Percentiles rank a stretch among this genome's conserved stretches.
Evolutionary conservation across 2,113 vertebrate species (phyloP).

Genomic region (Spilogale gracilis): DNA sequence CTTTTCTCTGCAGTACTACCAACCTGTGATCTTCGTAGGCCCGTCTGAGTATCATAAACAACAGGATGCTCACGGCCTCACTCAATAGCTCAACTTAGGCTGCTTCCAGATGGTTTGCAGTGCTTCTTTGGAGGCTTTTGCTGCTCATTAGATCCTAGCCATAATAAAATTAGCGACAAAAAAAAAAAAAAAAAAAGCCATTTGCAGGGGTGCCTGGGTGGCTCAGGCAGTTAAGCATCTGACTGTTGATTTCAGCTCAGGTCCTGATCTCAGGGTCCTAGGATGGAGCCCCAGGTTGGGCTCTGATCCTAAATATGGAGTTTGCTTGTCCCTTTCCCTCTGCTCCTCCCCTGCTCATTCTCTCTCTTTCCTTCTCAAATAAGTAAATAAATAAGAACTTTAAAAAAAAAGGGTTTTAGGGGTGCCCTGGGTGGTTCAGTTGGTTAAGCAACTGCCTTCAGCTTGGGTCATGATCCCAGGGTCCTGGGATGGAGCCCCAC

Average conservation of each 20-base stretch:
- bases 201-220: background rate
- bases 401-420: too few species aligned
- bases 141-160: background rate
- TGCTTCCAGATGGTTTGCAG: background rate
- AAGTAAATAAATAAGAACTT: background rate
- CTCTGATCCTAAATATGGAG: background rate
- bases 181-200: too few species aligned
- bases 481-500: too few species aligned
- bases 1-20: background rate
- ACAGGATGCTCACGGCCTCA: background rate
- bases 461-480: too few species aligned
- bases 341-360: too few species aligned
- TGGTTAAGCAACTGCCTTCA: too few species aligned
- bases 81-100: background rate
- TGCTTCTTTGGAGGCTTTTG: conserved; percentile 10
- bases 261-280: background rate
- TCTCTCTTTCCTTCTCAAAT: background rate
- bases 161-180: background rate
- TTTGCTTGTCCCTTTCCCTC: too few species aligned
- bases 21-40: background rate
- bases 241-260: background rate
- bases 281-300: background rate
- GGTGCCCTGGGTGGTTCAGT: too few species aligned
- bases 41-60: background rate
- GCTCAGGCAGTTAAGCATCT: background rate